Evolutionary conservation across 30 jellyfish, hydroid and myxozoan genomes (phyloP).

Genomic region (Hydra vulgaris): DNA sequence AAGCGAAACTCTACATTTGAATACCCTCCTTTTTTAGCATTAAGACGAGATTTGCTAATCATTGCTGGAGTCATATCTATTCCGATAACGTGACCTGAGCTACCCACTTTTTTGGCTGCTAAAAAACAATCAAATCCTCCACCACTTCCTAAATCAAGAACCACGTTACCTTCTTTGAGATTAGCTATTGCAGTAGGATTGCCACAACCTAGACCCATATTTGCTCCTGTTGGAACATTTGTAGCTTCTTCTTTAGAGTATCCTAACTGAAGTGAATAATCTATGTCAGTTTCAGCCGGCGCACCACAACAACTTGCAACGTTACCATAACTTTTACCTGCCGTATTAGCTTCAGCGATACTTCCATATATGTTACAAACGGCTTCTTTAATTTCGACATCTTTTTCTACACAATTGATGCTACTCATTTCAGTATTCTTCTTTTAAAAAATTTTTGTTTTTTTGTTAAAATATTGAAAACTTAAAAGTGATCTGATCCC

Average conservation of each 20-base stretch:
- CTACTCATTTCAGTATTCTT: too few relatives aligned
- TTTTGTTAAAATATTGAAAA: too few relatives aligned
- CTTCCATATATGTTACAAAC: neutral
- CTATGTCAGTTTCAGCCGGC: neutral
- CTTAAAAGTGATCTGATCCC: too few relatives aligned
- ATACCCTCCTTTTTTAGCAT: neutral
- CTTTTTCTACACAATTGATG: neutral
- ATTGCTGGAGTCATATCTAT: neutral
- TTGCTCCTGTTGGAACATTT: neutral
- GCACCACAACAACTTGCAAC: neutral
- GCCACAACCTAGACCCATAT: neutral
- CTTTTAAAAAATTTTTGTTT: too few relatives aligned
- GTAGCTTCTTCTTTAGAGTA: neutral
- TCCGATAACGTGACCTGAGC: neutral
- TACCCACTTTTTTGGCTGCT: neutral
- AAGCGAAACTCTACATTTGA: neutral
- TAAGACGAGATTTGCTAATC: neutral
- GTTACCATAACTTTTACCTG: neutral
- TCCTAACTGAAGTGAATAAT: neutral
- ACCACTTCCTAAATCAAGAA: neutral
- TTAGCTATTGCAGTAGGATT: neutral
- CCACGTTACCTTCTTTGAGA: neutral
- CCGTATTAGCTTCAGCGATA: neutral
- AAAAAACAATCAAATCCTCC: neutral
- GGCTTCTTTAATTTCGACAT: neutral